Base-by-base conservation (phyloP, 2,888 invertebrate species). In the Drosophila neonasuta region DNA sequence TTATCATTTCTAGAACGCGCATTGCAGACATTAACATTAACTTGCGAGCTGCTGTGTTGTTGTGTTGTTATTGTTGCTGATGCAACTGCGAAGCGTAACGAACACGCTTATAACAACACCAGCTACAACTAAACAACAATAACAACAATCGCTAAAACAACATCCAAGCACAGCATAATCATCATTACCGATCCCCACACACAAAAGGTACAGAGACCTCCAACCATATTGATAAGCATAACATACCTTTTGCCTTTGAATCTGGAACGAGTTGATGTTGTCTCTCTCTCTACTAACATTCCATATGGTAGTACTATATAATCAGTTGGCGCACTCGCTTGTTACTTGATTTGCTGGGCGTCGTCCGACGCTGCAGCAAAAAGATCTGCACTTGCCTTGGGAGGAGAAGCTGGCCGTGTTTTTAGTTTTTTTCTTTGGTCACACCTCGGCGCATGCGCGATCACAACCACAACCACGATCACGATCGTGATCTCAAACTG, bases 11-110 rank as follows among this genome's bases (percentile, higher is more conserved):
- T 80, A 83, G 80, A 80, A 80, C 80, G 84, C 80, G 70, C 70
- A 60, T 36, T 63, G 74, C 75, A 61, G 77, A 79, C 80, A 79
- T 81, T 75, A 79, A 81, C 80, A 84, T 81, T 77, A 67, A 63
- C 36, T 71, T 77, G 32, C 32, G 32, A 4, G 36, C 24, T 24
- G 24, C 24, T 24, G 24, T 42, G 20, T 20, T 46, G 67, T 42
- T 55, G 39, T 55, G 55, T 46, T 66, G 52, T 57, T 64, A 48
- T 54, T 59, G 59, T 36, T 72, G 78, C 67, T 82, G 84, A 79
- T 80, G 80, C 82, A 86, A 84, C 84, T 86, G 77, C 81, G 69
- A 81, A 86, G 86, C 86, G 84, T 81, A 84, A 84, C 84, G 86
- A 86, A 83, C 84, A 81, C 71, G 83, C 86, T 82, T 83, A 82